A percentile compares a stretch with the other conserved stretches of the same genome.
phyloP scores from a whole-genome alignment of 2,797 vertebrate species.

The Propithecus deckenii region DNA sequence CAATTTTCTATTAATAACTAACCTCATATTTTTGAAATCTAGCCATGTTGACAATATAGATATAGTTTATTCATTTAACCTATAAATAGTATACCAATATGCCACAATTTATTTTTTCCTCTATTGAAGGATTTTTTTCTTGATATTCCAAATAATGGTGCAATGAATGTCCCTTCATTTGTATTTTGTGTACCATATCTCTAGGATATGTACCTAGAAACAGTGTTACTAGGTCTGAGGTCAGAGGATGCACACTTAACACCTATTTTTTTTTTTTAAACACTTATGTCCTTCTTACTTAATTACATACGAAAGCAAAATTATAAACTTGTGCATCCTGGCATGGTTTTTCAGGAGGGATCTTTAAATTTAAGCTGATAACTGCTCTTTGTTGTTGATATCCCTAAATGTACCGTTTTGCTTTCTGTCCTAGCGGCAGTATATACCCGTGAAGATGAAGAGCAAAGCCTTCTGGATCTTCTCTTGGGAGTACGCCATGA shows the following conservation, averaged over 20 bases:
- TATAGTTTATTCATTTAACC: not conserved
- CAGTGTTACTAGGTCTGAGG: not conserved
- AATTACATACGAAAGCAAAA: not conserved
- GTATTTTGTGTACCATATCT: not conserved
- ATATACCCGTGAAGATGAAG: conserved; percentile 92
- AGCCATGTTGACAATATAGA: not conserved
- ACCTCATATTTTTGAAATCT: not conserved
- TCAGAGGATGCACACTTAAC: not conserved
- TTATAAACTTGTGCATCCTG: not conserved
- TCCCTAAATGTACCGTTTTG: conserved; percentile 45
- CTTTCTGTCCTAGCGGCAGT: conserved; percentile 89
- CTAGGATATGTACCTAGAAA: not conserved
- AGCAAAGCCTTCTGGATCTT: conserved; percentile 94
- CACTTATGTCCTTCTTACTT: not conserved
- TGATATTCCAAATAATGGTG: not conserved
- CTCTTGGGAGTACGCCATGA: conserved; percentile 90
- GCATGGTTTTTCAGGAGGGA: not conserved
- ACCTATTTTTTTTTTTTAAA: not conserved
- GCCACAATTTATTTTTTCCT: not conserved
- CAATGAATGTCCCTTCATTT: not conserved
- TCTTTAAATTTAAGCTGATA: not conserved
- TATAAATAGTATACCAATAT: not conserved
- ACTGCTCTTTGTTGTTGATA: not conserved
- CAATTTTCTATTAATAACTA: not conserved
- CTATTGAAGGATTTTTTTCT: not conserved